Conservation (phyloP, 2,888 invertebrate species). For the Podabrus alpinus region DNA sequence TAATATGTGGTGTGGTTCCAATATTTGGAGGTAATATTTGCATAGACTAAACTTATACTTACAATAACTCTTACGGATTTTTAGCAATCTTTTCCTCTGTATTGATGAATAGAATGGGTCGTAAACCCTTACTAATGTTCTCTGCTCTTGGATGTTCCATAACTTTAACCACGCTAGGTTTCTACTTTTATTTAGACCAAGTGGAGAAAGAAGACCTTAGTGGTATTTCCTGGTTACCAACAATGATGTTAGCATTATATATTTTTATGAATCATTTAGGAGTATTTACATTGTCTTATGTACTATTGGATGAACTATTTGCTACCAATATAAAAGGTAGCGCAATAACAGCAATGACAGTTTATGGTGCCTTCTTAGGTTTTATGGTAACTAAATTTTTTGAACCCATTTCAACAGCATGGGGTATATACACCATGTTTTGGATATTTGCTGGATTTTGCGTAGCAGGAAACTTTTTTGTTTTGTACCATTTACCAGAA, state of each 20-base stretch:
- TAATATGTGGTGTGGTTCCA: background rate
- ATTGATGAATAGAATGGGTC: slow-evolving; percentile 60
- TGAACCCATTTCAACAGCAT: slow-evolving; percentile 59
- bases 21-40: background rate
- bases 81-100: slow-evolving; percentile 43
- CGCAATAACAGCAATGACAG: slow-evolving; percentile 62
- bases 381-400: slow-evolving; percentile 64
- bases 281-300: slow-evolving; percentile 63
- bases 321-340: slow-evolving; percentile 65
- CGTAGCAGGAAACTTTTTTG: slow-evolving; percentile 61
- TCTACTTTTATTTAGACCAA: slow-evolving; percentile 61
- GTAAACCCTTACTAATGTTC: slow-evolving; percentile 59
- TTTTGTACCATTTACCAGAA: slow-evolving; percentile 63
- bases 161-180: slow-evolving; percentile 57
- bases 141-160: slow-evolving; percentile 62
- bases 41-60: background rate
- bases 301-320: slow-evolving; percentile 67
- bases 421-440: slow-evolving; percentile 64
- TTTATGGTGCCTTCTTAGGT: slow-evolving; percentile 61
- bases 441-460: slow-evolving; percentile 61
- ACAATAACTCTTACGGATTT: background rate
- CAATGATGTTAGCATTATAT: slow-evolving; percentile 61
- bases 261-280: slow-evolving; percentile 63
- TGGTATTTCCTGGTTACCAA: slow-evolving; percentile 58
- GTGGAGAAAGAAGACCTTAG: slow-evolving; percentile 49